Conservation (phyloP, 2,797 vertebrate genomes). For the Sebastes cheni region DNA sequence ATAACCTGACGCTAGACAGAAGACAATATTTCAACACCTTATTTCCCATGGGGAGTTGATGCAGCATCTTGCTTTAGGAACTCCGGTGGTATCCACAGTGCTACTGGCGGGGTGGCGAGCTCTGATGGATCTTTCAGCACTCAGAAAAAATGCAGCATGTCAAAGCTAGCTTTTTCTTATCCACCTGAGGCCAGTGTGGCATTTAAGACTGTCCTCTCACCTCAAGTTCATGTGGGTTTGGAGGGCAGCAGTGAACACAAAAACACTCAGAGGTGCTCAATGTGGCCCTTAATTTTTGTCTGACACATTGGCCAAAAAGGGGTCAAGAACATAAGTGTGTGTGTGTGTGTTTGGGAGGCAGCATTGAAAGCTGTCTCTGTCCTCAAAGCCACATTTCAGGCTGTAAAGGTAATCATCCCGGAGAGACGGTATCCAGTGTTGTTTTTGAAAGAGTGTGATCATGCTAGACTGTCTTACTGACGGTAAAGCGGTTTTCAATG, state of each 20-base stretch:
- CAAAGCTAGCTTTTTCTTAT: conserved; percentile 14
- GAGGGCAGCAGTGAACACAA: conserved; percentile 18
- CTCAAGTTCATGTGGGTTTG: conserved; percentile 27
- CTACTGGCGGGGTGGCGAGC: background rate
- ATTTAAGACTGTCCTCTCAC: conserved; percentile 32
- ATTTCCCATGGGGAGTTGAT: conserved; percentile 33
- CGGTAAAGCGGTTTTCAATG: conserved; percentile 64
- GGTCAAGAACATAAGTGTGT: conserved; percentile 2
- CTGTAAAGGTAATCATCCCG: conserved; percentile 64
- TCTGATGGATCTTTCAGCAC: conserved; percentile 41
- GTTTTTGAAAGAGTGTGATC: conserved; percentile 56
- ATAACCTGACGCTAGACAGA: conserved; percentile 42
- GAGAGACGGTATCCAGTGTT: conserved; percentile 55
- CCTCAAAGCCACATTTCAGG: conserved; percentile 57
- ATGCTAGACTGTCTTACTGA: conserved; percentile 34
- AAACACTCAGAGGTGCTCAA: conserved; percentile 4
- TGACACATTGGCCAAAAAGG: background rate
- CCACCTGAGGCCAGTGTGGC: conserved; percentile 16
- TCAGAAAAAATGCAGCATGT: conserved; percentile 26
- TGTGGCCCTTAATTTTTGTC: background rate
- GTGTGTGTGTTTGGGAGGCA: background rate
- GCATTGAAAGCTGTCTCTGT: conserved; percentile 35
- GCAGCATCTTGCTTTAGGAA: conserved; percentile 24
- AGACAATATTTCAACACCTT: conserved; percentile 63
- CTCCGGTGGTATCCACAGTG: conserved; percentile 8